Evolutionary conservation across 2,113 vertebrate species (phyloP), one percentile per base, ranked within the genome.

Genomic region (Microcebus murinus): DNA sequence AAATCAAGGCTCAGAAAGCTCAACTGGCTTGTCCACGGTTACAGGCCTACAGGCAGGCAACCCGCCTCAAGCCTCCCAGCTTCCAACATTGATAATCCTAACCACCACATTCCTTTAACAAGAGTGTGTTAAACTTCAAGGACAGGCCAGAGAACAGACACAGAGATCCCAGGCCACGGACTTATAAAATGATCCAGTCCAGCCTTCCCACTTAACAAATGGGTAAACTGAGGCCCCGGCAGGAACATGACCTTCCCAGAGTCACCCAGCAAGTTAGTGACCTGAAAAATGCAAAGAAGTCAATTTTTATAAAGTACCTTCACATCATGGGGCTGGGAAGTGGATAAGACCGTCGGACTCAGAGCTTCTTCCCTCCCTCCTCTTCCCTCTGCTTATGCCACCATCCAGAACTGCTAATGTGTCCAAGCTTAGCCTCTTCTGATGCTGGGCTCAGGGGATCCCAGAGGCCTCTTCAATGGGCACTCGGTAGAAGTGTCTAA

Each of bases 391-490:
- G 36, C 15, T 29, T 70, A 63, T 61, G 5, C 42, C 21, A 87
- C 21, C 21, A 63, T 14, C 0, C 1, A 67, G 45, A 55, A 59
- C 0, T 13, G 23, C 63, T 86, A n/a, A 14, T 0, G 8, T 18
- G 14, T 61, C 42, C 55, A 36, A 79, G 45, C 50, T 68, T 8
- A 57, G 67, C 36, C 81, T 77, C 65, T 71, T 63, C 9, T n/a
- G 61, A 29, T 50, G 45, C 55, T 4, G 15, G 17, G 36, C 21
- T 52, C 55, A 83, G 27, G 36, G 34, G 1, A 50, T 42, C 68
- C 34, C 34, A 52, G 55, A 14, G 42, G 29, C 8, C 42, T 50
- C 29, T 80, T 45, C 29, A 23, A 65, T 2, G 31, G 85, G 70
- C 1, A 67, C n/a, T 48, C 61, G 87, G n/a, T 4, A 34, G 29